Evolutionary conservation across 2,113 vertebrate genomes (phyloP), one percentile per base, ranked within the genome.

Genomic region (Aegypius monachus): DNA sequence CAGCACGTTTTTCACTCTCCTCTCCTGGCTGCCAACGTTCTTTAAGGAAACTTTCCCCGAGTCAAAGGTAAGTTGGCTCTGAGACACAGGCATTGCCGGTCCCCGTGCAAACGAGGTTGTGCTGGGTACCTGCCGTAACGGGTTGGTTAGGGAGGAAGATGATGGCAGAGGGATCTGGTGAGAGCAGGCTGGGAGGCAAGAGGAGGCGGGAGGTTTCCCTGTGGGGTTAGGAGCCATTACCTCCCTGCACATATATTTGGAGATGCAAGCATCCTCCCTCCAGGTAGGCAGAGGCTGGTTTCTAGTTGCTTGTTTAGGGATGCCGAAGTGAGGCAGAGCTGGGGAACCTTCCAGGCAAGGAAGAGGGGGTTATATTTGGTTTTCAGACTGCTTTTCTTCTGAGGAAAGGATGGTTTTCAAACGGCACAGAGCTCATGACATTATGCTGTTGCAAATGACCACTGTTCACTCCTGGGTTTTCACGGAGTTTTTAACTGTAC

Each of bases 11-110:
- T 99, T 99, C 98, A 99, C 99, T 20, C 98, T 99, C 50, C 98
- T 99, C 91, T 99, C 99, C 68, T 99, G 99, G 99, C 97, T 99
- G 91, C 99, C 99, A 5, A 99, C 99, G 5, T 99, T 99, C 98
- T 99, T 99, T 65, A 99, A 98, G 96, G 99, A 99, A 94, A 99
- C 98, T 7, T 99, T 99, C 92, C 99, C 99, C 0, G 97, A 98
- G n/a, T 98, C 99, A 13, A 99, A 99, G 99, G 99, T 99, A 96
- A 97, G 98, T 42, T 13, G 15, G 55, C 21, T 62, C 21, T 0
- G 3, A 14, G 62, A 26, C 55, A 11, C 55, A 6, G 50, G 17
- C n/a, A 0, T 2, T 31, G 67, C 79, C 0, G 2, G 18, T 34
- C 34, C 38, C 71, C 0, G 2, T 11, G 26, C 8, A 2, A 1